Evolutionary conservation across 1,140 invertebrate genomes (phyloP).

Genomic region (Daktulosphaira vitifoliae): DNA sequence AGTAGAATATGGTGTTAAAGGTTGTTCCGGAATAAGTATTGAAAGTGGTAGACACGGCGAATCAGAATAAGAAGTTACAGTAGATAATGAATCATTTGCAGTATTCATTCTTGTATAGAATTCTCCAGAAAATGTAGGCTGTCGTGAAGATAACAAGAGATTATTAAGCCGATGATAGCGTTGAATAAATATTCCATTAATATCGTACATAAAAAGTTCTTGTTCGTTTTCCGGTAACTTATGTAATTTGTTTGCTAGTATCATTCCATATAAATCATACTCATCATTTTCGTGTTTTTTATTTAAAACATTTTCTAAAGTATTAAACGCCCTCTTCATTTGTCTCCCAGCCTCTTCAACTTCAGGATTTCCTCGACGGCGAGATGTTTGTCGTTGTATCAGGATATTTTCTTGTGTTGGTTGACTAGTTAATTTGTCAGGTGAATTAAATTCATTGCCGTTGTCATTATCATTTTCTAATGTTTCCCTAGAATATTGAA

Average conservation of each 20-base stretch:
- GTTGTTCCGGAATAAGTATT: conserved; percentile 3
- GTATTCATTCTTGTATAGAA: conserved; percentile 1
- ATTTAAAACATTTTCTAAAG: background rate
- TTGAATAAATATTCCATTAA: conserved; percentile 2
- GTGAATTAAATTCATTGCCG: conserved; percentile 6
- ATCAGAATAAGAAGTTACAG: background rate
- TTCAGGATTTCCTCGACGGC: conserved; percentile 3
- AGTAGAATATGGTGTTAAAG: background rate
- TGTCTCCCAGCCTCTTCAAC: background rate
- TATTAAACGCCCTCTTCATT: background rate
- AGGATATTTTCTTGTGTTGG: too few relatives aligned
- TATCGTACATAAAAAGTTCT: background rate
- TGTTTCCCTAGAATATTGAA: too few relatives aligned
- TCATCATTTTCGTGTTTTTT: background rate
- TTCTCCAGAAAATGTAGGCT: background rate
- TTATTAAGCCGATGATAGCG: background rate
- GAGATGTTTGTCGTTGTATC: too few relatives aligned
- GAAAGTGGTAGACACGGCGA: background rate
- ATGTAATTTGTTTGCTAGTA: background rate
- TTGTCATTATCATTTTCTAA: background rate
- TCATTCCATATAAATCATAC: background rate
- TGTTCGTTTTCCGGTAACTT: conserved; percentile 1
- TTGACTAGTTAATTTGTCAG: background rate
- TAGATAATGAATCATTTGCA: conserved; percentile 9
- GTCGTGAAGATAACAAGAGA: background rate